phyloP scores from a whole-genome alignment of 2,113 vertebrate genomes.

The Spea bombifrons region DNA sequence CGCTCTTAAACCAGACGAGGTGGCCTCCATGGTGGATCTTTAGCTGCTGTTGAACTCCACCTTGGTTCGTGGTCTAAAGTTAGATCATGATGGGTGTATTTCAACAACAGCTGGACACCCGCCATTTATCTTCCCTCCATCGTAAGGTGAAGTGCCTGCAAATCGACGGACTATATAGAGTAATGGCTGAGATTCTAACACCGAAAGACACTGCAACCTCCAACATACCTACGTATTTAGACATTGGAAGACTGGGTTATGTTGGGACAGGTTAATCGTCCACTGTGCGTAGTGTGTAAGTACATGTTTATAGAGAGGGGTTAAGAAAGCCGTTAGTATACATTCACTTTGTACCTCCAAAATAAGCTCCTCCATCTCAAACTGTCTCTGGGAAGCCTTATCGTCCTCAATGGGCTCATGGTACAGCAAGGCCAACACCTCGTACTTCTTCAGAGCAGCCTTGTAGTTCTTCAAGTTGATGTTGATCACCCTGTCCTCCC shows the following conservation, averaged over 20 bases:
- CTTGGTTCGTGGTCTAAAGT: too few species aligned
- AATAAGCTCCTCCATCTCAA: conserved; percentile 84
- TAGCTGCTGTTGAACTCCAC: too few species aligned
- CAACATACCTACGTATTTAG: not conserved
- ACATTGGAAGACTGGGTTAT: not conserved
- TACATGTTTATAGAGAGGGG: not conserved
- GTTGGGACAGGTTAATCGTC: not conserved
- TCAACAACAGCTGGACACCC: too few species aligned
- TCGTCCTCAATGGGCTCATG: conserved; percentile 74
- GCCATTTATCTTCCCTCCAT: too few species aligned
- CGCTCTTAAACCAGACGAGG: too few species aligned
- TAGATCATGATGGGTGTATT: too few species aligned
- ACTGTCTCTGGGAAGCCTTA: conserved; percentile 76
- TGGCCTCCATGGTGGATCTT: too few species aligned
- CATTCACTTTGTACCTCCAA: conserved; percentile 74
- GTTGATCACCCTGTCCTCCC: conserved; percentile 78
- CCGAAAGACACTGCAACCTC: not conserved
- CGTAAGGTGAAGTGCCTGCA: too few species aligned
- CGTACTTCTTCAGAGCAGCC: conserved; percentile 82
- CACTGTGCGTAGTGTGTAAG: not conserved
- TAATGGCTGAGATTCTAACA: not conserved
- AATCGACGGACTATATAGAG: too few species aligned
- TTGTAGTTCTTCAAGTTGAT: conserved; percentile 84
- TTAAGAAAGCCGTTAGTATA: not conserved
- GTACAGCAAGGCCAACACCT: conserved; percentile 86